Percentiles rank a stretch among this genome's conserved stretches.
Evolutionary conservation across 1,140 invertebrate species (phyloP).

Genomic region (Drosophila auraria): DNA sequence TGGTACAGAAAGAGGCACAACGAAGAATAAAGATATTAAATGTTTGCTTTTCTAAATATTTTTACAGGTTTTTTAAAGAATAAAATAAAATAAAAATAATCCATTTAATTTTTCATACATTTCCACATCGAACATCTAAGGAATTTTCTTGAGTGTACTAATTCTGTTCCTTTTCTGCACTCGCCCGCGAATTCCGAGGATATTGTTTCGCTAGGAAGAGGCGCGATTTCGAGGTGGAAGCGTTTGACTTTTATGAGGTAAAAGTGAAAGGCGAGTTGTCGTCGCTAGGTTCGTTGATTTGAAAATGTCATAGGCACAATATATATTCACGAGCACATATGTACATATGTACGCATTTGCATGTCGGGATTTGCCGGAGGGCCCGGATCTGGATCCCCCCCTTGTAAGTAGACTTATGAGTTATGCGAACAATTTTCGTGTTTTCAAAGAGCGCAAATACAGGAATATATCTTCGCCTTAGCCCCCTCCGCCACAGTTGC

Average conservation of each 20-base stretch:
- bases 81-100: too few species aligned
- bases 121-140: background rate
- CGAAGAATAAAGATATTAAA: too few species aligned
- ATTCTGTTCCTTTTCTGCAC: conserved; percentile 1
- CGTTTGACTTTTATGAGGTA: conserved; percentile 52
- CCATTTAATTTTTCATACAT: too few species aligned
- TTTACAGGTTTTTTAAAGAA: too few species aligned
- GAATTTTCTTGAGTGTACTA: background rate
- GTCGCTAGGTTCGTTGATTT: conserved; percentile 65
- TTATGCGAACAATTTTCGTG: conserved; percentile 54
- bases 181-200: conserved; percentile 34
- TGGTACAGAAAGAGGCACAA: too few species aligned
- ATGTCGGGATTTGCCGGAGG: conserved; percentile 43
- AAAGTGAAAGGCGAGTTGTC: conserved; percentile 70
- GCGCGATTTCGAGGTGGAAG: conserved; percentile 44
- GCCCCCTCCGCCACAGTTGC: background rate
- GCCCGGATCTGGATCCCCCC: conserved; percentile 1
- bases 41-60: too few species aligned
- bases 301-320: conserved; percentile 59
- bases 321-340: conserved; percentile 28
- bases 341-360: conserved; percentile 16
- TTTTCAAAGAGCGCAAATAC: conserved; percentile 47
- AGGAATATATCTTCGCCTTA: conserved; percentile 17
- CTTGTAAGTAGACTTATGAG: conserved; percentile 47
- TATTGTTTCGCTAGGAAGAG: conserved; percentile 56